phyloP scores from a whole-genome alignment of 2,113 vertebrate species.

The Xenopus borealis region DNA sequence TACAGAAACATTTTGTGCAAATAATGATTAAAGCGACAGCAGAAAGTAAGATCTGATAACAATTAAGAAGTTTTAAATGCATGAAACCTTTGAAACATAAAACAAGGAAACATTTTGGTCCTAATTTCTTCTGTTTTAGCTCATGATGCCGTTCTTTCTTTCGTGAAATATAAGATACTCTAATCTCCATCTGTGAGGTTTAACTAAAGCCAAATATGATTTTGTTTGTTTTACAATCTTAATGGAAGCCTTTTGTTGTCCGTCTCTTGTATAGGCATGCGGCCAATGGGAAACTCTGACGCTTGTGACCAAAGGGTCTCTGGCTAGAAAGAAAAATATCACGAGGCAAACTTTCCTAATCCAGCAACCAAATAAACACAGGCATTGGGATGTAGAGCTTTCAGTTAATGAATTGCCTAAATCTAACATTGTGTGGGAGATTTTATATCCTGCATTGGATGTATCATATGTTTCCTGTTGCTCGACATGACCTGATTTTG shows the following conservation, averaged over 20 bases:
- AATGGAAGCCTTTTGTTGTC: conserved; percentile 35
- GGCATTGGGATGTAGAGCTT: neutral
- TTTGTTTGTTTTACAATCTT: conserved; percentile 38
- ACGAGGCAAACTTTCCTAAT: neutral
- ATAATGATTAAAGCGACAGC: no score
- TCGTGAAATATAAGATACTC: conserved; percentile 48
- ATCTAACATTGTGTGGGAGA: neutral
- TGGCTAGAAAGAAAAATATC: neutral
- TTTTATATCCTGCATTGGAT: neutral
- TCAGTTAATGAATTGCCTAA: neutral
- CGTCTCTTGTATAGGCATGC: conserved; percentile 15
- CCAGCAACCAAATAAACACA: conserved; percentile 14
- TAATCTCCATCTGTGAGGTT: conserved; percentile 36
- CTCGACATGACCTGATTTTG: conserved; percentile 6
- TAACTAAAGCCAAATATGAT: conserved; percentile 23
- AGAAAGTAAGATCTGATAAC: no score
- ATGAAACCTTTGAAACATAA: no score
- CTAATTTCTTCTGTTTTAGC: conserved; percentile 19
- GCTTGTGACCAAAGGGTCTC: conserved; percentile 9
- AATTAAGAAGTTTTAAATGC: no score
- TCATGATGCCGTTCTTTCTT: conserved; percentile 24
- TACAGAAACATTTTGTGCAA: no score
- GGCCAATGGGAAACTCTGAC: conserved; percentile 12
- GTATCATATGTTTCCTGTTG: neutral
- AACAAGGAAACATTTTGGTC: no score